These are phyloP conservation scores for Lophura nycthemera DNA, from an alignment of 2,113 vertebrate genomes.

Conservation along the genomic window DNA sequence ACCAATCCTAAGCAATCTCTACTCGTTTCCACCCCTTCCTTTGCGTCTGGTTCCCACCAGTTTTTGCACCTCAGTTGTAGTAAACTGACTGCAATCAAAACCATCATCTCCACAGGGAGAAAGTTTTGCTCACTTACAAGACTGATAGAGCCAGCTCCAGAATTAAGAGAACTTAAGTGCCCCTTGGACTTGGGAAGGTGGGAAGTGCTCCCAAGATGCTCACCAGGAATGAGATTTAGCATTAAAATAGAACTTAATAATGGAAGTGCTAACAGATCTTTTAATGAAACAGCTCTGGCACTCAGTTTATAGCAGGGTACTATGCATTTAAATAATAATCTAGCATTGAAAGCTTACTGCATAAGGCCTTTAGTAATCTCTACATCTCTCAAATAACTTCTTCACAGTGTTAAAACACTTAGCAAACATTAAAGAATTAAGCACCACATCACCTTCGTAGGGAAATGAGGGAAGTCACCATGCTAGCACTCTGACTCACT, in stretches of 20 bases:
- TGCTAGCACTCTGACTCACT: not conserved
- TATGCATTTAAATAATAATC: not conserved
- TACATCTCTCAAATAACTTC: not conserved
- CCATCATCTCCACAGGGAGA: not conserved
- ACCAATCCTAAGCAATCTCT: not conserved
- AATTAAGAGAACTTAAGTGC: not conserved
- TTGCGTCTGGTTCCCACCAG: not conserved
- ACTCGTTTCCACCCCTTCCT: not conserved
- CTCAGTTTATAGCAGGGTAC: not conserved
- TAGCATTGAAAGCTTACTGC: not conserved
- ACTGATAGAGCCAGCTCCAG: not conserved
- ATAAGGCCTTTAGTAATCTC: not conserved
- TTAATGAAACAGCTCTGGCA: constrained; percentile 17
- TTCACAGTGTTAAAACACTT: not conserved
- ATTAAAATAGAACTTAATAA: constrained; percentile 13
- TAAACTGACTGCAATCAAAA: not conserved
- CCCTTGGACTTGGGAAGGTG: not conserved
- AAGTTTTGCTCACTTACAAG: not conserved
- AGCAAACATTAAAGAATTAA: not conserved
- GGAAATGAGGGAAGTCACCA: not conserved
- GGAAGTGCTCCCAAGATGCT: not conserved
- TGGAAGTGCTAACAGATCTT: not conserved
- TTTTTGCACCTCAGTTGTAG: not conserved
- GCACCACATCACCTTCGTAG: not conserved
- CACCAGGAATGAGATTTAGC: not conserved